phyloP scores from a whole-genome alignment of 1,140 invertebrate genomes.

The Drosophila bifasciata region DNA sequence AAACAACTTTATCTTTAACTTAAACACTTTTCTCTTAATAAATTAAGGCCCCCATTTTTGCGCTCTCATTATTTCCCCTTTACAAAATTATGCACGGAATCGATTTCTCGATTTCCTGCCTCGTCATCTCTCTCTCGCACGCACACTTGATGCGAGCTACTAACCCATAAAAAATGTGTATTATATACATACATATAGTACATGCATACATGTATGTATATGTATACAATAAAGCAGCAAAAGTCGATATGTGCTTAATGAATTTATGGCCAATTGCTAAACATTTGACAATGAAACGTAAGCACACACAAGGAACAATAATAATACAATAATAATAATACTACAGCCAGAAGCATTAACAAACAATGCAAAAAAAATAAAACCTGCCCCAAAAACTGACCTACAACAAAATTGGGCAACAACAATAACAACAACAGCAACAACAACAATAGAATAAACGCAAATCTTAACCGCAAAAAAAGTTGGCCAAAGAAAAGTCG shows the following conservation, averaged over 20 bases:
- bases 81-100: conserved; percentile 11
- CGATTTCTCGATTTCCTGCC: conserved; percentile 17
- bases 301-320: conserved; percentile 23
- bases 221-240: too few relatives aligned
- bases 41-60: too few relatives aligned
- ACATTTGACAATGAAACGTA: conserved; percentile 59
- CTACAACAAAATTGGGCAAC: conserved; percentile 50
- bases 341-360: conserved; percentile 4
- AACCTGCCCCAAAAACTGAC: conserved; percentile 71
- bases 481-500: conserved; percentile 52
- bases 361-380: conserved; percentile 49
- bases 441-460: conserved; percentile 33
- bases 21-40: too few relatives aligned
- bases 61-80: too few relatives aligned
- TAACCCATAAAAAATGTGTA: conserved; percentile 51
- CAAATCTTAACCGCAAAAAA: conserved; percentile 61
- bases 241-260: conserved; percentile 33
- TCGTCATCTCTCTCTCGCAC: conserved; percentile 20
- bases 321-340: too few relatives aligned
- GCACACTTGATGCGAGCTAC: conserved; percentile 22
- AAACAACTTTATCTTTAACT: too few relatives aligned
- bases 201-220: too few relatives aligned
- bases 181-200: conserved; percentile 7
- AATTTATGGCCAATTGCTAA: conserved; percentile 75
- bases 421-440: conserved; percentile 20